Conservation (phyloP, 2,113 vertebrate species). For the Cinclus mexicanus region DNA sequence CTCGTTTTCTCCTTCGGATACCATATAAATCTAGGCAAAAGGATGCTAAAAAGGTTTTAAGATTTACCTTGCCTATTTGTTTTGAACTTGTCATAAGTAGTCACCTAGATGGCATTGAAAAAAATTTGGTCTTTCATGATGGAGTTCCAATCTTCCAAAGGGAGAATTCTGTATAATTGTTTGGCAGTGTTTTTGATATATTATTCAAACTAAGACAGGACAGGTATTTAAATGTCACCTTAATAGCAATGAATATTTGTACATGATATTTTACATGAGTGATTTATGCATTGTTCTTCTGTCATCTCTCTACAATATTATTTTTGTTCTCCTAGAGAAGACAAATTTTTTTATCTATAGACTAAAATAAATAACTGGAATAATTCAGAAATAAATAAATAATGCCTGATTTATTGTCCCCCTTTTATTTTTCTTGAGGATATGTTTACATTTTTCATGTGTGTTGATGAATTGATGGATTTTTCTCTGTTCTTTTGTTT, state of each 20-base stretch:
- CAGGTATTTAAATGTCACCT: neutral
- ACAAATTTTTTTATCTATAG: neutral
- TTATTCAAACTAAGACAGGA: neutral
- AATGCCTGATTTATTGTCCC: neutral
- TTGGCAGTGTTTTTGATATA: neutral
- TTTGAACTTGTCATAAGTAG: neutral
- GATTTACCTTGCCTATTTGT: neutral
- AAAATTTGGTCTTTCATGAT: neutral
- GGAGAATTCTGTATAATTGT: neutral
- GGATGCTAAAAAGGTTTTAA: neutral
- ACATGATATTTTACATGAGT: neutral
- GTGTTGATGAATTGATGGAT: neutral
- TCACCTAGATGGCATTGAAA: neutral
- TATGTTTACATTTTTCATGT: neutral
- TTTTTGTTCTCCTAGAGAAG: neutral
- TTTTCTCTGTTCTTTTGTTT: neutral
- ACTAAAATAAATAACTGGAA: constrained; percentile 11
- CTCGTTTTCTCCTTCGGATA: neutral
- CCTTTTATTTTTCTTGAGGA: neutral
- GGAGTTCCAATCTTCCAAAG: neutral
- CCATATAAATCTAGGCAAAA: neutral
- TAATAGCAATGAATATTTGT: neutral
- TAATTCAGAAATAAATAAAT: neutral
- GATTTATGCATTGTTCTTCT: neutral
- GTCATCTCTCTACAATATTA: neutral